phyloP scores from a whole-genome alignment of 2,113 vertebrate species.

The Pungitius pungitius region DNA sequence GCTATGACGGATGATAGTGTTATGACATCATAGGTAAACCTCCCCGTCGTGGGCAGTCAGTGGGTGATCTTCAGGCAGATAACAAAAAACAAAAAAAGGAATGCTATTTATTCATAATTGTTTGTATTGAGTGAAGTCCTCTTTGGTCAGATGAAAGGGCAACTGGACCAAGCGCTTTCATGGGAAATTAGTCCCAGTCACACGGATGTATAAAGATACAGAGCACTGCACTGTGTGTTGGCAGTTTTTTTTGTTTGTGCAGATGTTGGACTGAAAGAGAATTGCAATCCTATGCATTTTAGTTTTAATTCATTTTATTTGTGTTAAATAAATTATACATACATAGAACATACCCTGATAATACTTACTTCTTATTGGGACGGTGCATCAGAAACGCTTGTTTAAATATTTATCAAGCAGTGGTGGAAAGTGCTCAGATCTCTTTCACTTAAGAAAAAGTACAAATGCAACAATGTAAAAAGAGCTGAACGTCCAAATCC shows the following conservation, averaged over 20 bases:
- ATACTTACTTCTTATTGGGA: background rate
- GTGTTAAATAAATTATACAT: background rate
- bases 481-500: background rate
- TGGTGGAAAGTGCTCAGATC: background rate
- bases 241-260: background rate
- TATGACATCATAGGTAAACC: constrained; percentile 41
- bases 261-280: background rate
- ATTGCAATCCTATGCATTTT: background rate
- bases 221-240: background rate
- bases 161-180: background rate
- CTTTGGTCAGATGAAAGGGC: background rate
- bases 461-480: background rate
- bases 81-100: background rate
- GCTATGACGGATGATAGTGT: constrained; percentile 35
- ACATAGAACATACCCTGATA: background rate
- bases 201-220: background rate
- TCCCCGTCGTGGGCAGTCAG: background rate
- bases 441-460: background rate
- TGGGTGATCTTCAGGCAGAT: background rate
- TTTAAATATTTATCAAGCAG: background rate
- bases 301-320: background rate
- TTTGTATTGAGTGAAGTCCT: background rate
- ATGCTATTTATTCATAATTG: background rate
- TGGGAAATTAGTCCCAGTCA: background rate
- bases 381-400: background rate